Evolutionary conservation across 2,888 invertebrate species (phyloP).

Genomic region (Dryomyza anilis): DNA sequence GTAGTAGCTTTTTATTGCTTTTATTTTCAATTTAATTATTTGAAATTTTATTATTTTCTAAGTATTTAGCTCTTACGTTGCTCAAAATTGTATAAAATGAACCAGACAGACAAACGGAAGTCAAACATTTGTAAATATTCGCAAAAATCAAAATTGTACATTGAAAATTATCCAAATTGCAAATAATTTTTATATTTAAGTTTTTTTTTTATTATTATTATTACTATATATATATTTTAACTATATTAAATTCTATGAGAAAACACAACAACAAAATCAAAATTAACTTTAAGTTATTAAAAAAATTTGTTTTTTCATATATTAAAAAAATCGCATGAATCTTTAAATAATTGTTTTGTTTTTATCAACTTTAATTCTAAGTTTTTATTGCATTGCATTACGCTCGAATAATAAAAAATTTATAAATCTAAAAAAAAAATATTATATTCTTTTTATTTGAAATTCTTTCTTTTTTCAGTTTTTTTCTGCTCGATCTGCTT

Average conservation of each 20-base stretch:
- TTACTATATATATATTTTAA: neutral
- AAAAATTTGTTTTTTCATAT: constrained; percentile 22
- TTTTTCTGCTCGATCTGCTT: no score
- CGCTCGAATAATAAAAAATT: neutral
- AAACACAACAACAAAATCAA: constrained; percentile 39
- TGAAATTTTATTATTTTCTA: constrained; percentile 1
- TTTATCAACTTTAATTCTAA: constrained; percentile 17
- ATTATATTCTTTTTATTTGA: neutral
- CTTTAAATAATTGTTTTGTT: constrained; percentile 23
- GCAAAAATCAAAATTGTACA: constrained; percentile 10
- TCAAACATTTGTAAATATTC: neutral
- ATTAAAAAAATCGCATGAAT: constrained; percentile 19
- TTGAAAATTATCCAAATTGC: neutral
- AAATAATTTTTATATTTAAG: constrained; percentile 12
- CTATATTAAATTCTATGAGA: constrained; percentile 6
- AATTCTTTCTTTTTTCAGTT: neutral
- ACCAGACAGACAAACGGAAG: neutral
- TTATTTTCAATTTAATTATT: neutral
- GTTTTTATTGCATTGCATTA: neutral
- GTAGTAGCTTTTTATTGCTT: neutral
- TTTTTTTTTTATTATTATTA: neutral
- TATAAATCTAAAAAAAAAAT: neutral
- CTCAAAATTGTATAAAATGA: constrained; percentile 8
- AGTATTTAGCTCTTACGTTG: neutral
- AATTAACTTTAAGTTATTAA: constrained; percentile 59